These are phyloP conservation scores for Blastobasis lacticolella DNA, from an alignment of 2,888 invertebrate species.

Conservation along the genomic window DNA sequence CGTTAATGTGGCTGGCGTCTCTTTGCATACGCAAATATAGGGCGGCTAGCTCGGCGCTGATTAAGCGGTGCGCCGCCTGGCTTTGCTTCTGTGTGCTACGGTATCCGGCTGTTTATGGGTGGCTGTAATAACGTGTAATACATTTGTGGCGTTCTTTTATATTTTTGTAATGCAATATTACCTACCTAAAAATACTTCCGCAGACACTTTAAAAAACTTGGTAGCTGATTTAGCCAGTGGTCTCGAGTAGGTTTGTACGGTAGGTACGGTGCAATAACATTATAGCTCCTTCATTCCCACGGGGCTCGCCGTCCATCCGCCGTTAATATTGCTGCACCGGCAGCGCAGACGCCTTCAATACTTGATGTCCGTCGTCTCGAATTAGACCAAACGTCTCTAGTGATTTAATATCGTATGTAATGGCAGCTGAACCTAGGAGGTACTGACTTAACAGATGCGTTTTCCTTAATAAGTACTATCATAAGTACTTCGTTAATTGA, in stretches of 20 bases:
- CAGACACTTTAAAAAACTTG: no score
- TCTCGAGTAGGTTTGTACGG: background rate
- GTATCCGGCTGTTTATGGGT: no score
- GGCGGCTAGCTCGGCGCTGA: slow-evolving; percentile 67
- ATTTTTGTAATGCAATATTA: no score
- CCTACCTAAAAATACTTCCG: no score
- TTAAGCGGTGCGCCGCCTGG: slow-evolving; percentile 66
- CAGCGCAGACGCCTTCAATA: slow-evolving; percentile 41
- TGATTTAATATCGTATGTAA: slow-evolving; percentile 27
- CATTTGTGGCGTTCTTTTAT: no score
- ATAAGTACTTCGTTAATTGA: no score
- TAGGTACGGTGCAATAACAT: background rate
- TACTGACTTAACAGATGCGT: no score
- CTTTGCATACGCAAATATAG: slow-evolving; percentile 76
- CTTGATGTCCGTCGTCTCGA: slow-evolving; percentile 50
- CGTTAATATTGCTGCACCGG: slow-evolving; percentile 39
- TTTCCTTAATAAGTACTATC: no score
- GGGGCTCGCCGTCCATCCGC: slow-evolving; percentile 21
- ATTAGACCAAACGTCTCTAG: slow-evolving; percentile 37
- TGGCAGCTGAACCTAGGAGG: slow-evolving; percentile 5
- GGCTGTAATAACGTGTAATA: no score
- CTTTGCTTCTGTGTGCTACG: slow-evolving; percentile 34
- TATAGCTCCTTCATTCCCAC: slow-evolving; percentile 8
- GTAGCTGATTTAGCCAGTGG: no score
- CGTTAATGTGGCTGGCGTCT: slow-evolving; percentile 71